Conservation (phyloP, 1,140 invertebrate genomes). For the Leptopilina clavipes region DNA sequence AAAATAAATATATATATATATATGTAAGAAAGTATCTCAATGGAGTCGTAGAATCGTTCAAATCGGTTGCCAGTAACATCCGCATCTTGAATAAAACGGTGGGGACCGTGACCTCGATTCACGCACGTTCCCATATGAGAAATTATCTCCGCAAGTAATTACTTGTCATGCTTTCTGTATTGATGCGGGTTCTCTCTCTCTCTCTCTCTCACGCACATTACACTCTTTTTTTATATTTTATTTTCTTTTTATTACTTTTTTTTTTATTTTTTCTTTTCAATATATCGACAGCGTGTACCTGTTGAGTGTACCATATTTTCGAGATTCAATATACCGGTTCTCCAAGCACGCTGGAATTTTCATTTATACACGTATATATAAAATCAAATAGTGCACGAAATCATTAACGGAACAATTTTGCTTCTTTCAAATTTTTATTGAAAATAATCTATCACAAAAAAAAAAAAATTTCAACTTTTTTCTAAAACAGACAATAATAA, state of each 20-base stretch:
- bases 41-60: conserved; percentile 21
- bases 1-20: too few relatives aligned
- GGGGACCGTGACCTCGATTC: conserved; percentile 30
- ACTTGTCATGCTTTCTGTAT: conserved; percentile 30
- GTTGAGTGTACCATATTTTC: conserved; percentile 2
- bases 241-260: neutral
- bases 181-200: conserved; percentile 5
- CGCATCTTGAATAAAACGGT: conserved; percentile 29
- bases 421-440: too few relatives aligned
- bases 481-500: too few relatives aligned
- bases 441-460: too few relatives aligned
- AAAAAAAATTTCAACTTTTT: too few relatives aligned
- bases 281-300: neutral
- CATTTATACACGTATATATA: neutral
- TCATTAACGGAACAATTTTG: neutral
- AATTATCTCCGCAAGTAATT: conserved; percentile 32
- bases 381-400: neutral
- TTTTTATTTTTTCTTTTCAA: neutral
- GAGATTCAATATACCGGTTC: conserved; percentile 13
- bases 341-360: neutral
- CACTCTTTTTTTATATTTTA: neutral
- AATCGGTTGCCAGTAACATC: conserved; percentile 20
- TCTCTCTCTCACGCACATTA: too few relatives aligned
- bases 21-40: neutral
- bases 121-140: conserved; percentile 22